These are phyloP conservation scores for Carassius gibelio DNA, from an alignment of 2,113 vertebrate genomes.

Conservation along the genomic window DNA sequence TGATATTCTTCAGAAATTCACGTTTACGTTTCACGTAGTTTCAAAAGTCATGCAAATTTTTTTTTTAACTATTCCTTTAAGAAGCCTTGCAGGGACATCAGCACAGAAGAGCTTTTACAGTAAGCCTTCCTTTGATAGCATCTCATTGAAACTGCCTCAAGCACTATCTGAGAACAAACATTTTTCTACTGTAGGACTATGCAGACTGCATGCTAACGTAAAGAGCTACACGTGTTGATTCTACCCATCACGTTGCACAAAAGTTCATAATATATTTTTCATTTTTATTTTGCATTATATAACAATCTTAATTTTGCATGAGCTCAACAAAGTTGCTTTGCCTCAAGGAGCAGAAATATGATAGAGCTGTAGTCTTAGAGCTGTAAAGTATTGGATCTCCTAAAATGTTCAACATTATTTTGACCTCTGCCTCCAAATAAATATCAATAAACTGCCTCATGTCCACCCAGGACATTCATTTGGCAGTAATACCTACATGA, in stretches of 20 bases:
- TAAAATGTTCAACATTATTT: not conserved
- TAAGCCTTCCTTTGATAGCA: not conserved
- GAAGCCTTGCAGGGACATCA: not conserved
- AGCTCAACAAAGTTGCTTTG: not conserved
- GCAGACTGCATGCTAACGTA: slow-evolving; percentile 29
- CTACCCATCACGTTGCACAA: not conserved
- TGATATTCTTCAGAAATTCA: not conserved
- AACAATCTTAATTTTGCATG: slow-evolving; percentile 3
- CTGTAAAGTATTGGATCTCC: not conserved
- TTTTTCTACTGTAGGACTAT: slow-evolving; percentile 25
- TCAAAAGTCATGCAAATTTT: not conserved
- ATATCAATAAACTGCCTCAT: not conserved
- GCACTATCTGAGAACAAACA: slow-evolving; percentile 20
- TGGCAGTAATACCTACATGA: not conserved
- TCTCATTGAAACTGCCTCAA: slow-evolving; percentile 39
- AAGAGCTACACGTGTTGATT: slow-evolving; percentile 1
- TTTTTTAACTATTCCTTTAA: not conserved
- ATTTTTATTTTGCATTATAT: not conserved
- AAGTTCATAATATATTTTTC: not conserved
- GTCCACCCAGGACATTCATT: not conserved
- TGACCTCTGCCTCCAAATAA: not conserved
- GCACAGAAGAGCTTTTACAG: not conserved
- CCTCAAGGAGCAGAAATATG: not conserved
- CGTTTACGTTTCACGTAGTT: not conserved
- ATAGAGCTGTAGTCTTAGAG: not conserved